Conservation (phyloP, 1,140 invertebrate genomes). For the Cataglyphis hispanica region DNA sequence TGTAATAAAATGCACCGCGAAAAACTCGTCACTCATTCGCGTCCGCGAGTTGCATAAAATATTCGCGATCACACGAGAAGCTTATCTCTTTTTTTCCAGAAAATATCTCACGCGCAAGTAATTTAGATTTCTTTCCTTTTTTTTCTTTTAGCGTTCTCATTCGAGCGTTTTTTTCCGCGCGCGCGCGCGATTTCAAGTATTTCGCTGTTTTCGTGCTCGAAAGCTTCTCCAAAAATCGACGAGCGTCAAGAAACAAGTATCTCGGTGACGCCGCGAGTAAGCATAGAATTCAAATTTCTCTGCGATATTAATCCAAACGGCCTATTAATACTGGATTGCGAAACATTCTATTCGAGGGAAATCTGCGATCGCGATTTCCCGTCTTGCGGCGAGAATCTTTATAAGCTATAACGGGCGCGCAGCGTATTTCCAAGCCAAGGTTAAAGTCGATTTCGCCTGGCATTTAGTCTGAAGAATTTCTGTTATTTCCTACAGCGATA, state of each 20-base stretch:
- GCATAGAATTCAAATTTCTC: neutral
- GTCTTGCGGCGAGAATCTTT: slow-evolving; percentile 1
- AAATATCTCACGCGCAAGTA: slow-evolving; percentile 3
- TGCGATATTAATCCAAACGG: slow-evolving; percentile 7
- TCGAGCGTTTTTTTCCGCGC: neutral
- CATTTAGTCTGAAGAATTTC: slow-evolving; percentile 56
- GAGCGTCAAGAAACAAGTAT: neutral
- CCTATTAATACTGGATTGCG: slow-evolving; percentile 41
- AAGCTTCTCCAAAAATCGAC: too few species aligned
- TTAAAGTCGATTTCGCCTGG: slow-evolving; percentile 36
- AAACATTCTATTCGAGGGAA: slow-evolving; percentile 48
- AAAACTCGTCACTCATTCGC: slow-evolving; percentile 5
- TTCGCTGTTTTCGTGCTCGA: neutral
- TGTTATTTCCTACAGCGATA: slow-evolving; percentile 49
- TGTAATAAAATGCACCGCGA: slow-evolving; percentile 40
- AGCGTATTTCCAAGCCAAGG: slow-evolving; percentile 58
- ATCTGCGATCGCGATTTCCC: slow-evolving; percentile 35
- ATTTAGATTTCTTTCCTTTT: neutral
- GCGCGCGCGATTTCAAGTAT: neutral
- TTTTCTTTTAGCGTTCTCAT: neutral
- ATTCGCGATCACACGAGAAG: slow-evolving; percentile 16
- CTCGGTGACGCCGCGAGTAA: neutral
- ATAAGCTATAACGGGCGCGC: slow-evolving; percentile 12
- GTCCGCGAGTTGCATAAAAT: slow-evolving; percentile 21
- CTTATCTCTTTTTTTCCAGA: slow-evolving; percentile 1